Conservation (phyloP, 2,113 vertebrate species). For the Zosterops japonicus region DNA sequence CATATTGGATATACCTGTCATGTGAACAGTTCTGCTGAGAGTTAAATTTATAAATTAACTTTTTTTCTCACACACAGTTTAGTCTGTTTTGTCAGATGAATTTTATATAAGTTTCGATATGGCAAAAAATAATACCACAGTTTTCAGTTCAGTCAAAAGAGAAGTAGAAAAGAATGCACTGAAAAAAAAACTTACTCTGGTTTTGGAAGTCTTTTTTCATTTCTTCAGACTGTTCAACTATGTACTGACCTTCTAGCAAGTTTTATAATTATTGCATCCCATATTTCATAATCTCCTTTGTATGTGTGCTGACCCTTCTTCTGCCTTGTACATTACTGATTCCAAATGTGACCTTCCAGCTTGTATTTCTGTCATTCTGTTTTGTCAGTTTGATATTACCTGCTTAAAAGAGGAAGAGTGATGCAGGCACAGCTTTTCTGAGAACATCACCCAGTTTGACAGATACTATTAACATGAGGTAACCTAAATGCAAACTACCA, state of each 20-base stretch:
- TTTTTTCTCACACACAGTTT: not conserved
- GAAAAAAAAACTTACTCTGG: not conserved
- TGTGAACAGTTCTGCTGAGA: not conserved
- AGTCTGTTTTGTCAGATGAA: not conserved
- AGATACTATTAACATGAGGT: not conserved
- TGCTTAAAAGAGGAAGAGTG: not conserved
- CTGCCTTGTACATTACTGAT: not conserved
- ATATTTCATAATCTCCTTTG: not conserved
- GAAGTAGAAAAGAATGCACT: not conserved
- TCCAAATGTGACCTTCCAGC: not conserved
- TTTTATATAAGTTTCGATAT: not conserved
- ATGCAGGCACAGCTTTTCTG: not conserved
- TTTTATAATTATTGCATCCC: not conserved
- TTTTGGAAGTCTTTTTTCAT: not conserved
- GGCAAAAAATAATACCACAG: not conserved
- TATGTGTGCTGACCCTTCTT: not conserved
- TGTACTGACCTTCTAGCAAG: not conserved
- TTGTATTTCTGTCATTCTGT: not conserved
- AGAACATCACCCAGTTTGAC: not conserved
- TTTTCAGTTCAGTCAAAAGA: not conserved
- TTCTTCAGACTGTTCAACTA: not conserved
- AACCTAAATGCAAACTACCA: not conserved
- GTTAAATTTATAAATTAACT: not conserved
- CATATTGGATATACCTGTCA: not conserved
- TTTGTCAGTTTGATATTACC: not conserved